These are phyloP conservation scores for Bucorvus abyssinicus DNA, from an alignment of 2,797 vertebrate species.

Conservation along the genomic window DNA sequence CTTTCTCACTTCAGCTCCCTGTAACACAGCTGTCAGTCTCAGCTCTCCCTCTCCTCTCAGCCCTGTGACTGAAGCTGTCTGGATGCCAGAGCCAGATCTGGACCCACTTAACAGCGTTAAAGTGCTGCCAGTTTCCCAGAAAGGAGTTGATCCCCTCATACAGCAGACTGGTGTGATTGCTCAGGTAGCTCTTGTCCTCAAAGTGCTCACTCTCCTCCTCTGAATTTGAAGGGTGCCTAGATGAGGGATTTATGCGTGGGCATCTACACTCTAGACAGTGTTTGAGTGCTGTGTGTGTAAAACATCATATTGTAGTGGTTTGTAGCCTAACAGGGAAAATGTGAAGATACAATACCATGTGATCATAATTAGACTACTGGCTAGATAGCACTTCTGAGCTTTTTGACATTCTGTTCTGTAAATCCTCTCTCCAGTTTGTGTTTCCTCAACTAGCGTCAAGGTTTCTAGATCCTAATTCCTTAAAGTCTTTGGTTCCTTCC, in stretches of 20 bases:
- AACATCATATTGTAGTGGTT: neutral
- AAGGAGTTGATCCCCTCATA: neutral
- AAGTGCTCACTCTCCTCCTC: neutral
- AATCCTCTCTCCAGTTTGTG: neutral
- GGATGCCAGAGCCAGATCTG: neutral
- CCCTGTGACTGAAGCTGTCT: neutral
- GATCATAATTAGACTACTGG: neutral
- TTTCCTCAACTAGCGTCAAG: neutral
- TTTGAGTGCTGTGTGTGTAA: neutral
- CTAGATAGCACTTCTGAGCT: neutral
- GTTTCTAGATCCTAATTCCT: neutral
- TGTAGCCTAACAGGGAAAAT: neutral
- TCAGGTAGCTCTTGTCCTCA: neutral
- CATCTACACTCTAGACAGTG: neutral
- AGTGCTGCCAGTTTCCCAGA: neutral
- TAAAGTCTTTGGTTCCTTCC: neutral
- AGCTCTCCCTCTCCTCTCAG: neutral
- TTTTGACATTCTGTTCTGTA: neutral
- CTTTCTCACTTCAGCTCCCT: constrained; percentile 14
- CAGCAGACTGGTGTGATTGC: neutral
- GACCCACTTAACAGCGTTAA: neutral
- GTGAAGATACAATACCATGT: neutral
- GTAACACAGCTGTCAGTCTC: neutral
- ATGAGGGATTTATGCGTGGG: neutral
- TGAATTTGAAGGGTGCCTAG: neutral